These are phyloP conservation scores for Catamblyrhynchus diadema DNA, from an alignment of 2,797 vertebrate genomes.

Conservation along the genomic window DNA sequence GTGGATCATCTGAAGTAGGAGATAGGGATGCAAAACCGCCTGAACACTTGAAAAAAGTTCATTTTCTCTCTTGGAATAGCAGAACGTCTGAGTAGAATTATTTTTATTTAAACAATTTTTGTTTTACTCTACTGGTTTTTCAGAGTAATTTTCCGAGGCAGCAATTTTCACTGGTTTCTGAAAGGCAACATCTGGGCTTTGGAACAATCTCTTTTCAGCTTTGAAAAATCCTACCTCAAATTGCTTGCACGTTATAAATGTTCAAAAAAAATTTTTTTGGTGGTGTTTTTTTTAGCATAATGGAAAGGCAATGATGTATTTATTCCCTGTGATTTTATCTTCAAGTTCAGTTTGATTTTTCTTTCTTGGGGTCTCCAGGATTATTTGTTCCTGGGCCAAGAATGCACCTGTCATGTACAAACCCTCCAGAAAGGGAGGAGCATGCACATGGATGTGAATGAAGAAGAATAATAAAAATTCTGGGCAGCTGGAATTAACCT, in stretches of 20 bases:
- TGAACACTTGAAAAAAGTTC: background rate
- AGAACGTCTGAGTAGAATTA: background rate
- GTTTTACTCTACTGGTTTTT: conserved; percentile 24
- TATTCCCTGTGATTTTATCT: conserved; percentile 7
- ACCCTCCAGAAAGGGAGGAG: background rate
- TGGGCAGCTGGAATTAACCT: background rate
- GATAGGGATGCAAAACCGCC: background rate
- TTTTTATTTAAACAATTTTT: conserved; percentile 43
- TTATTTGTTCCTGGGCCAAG: conserved; percentile 29
- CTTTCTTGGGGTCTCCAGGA: background rate
- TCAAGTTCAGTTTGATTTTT: background rate
- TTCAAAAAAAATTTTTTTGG: background rate
- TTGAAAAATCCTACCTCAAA: conserved; percentile 47
- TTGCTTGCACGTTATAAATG: background rate
- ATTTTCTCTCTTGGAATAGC: background rate
- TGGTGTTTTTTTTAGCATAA: background rate
- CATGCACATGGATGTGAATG: background rate
- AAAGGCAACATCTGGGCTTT: conserved; percentile 56
- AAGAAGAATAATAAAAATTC: background rate
- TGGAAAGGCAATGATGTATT: background rate
- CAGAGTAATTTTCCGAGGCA: conserved; percentile 37
- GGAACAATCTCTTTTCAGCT: conserved; percentile 47
- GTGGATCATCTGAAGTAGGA: background rate
- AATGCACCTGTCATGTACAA: conserved; percentile 22
- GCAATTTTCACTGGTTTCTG: conserved; percentile 48